Percentiles rank a stretch among this genome's conserved stretches.
Conservation (phyloP, 2,113 vertebrate genomes). For the Gracilinanus agilis region DNA sequence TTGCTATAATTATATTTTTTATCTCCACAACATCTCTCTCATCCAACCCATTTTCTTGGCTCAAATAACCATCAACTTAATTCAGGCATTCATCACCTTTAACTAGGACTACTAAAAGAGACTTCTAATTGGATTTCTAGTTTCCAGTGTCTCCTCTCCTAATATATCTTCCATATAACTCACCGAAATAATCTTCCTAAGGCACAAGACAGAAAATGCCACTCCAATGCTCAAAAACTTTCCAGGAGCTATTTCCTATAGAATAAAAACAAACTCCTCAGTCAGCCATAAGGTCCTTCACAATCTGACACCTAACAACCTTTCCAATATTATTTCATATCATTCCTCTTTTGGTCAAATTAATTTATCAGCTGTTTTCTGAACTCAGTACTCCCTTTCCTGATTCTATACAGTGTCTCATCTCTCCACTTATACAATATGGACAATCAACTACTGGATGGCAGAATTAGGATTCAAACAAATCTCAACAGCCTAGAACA, state of each 20-base stretch:
- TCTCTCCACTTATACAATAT: background rate
- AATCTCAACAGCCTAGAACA: too few relatives aligned
- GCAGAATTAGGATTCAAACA: too few relatives aligned
- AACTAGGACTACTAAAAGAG: too few relatives aligned
- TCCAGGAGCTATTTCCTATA: background rate
- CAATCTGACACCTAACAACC: background rate
- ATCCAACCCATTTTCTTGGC: background rate
- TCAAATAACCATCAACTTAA: background rate
- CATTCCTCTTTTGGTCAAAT: background rate
- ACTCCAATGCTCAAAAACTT: background rate
- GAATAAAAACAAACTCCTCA: background rate
- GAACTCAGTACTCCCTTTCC: background rate
- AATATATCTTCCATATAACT: background rate
- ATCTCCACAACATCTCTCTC: background rate
- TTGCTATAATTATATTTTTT: background rate
- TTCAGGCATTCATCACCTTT: too few relatives aligned
- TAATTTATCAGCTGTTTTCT: background rate
- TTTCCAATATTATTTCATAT: background rate
- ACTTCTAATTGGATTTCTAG: background rate
- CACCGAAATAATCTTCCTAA: background rate
- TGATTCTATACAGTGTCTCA: background rate
- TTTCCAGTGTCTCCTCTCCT: background rate
- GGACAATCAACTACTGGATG: too few relatives aligned
- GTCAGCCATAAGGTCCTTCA: too few relatives aligned
- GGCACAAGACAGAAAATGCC: too few relatives aligned